phyloP scores from a whole-genome alignment of 2,797 vertebrate genomes.

The Phataginus tetradactyla region DNA sequence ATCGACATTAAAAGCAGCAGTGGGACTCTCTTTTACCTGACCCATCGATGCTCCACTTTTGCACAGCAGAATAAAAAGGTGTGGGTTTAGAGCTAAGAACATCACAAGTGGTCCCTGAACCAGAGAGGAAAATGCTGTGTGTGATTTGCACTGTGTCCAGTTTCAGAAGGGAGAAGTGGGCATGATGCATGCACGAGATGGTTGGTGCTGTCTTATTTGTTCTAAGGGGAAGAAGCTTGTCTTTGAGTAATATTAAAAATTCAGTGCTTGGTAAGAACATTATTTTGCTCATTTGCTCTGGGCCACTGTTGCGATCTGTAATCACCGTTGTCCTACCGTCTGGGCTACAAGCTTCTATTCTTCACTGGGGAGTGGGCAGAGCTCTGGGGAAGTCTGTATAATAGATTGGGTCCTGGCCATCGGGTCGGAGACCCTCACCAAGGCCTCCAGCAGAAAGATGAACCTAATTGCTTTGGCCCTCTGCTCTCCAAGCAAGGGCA shows the following conservation, averaged over 20 bases:
- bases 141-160: too few relatives aligned
- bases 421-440: not conserved
- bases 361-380: too few relatives aligned
- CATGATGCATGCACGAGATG: not conserved
- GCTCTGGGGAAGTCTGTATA: too few relatives aligned
- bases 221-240: not conserved
- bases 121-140: not conserved
- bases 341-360: too few relatives aligned
- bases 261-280: not conserved
- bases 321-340: too few relatives aligned
- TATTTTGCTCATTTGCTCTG: not conserved
- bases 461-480: not conserved
- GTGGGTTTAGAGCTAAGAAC: not conserved
- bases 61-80: not conserved
- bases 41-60: not conserved
- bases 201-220: not conserved
- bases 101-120: not conserved
- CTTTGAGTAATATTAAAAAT: too few relatives aligned
- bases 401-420: not conserved
- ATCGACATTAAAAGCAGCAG: conserved; percentile 38
- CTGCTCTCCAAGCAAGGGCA: not conserved
- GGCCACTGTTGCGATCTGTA: not conserved
- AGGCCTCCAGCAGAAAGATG: not conserved
- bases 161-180: not conserved
- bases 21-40: conserved; percentile 40